A percentile compares a stretch with the other conserved stretches of the same genome.
phyloP scores from a whole-genome alignment of 1,140 invertebrate genomes.

The Cherax quadricarinatus region DNA sequence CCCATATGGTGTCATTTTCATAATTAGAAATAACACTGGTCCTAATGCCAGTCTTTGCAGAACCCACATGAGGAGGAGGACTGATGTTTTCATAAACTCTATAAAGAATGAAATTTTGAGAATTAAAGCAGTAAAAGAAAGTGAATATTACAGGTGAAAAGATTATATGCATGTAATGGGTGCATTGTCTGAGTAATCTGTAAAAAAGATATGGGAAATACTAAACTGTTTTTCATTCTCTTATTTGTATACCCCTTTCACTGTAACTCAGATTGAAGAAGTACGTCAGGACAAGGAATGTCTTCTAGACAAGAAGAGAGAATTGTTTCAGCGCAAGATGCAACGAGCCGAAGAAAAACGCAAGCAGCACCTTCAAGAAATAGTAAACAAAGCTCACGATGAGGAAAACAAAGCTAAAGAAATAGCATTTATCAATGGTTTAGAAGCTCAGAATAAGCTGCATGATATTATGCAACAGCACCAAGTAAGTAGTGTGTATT shows the following conservation, averaged over 20 bases:
- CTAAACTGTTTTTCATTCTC: too few species aligned
- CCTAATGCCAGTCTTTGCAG: too few species aligned
- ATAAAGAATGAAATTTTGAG: too few species aligned
- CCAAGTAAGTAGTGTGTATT: slow-evolving; percentile 77
- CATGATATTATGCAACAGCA: slow-evolving; percentile 91
- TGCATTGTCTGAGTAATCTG: too few species aligned
- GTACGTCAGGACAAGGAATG: slow-evolving; percentile 92
- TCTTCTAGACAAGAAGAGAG: slow-evolving; percentile 88
- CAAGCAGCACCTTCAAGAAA: slow-evolving; percentile 86
- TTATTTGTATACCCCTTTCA: neutral
- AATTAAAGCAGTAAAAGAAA: too few species aligned
- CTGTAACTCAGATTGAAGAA: slow-evolving; percentile 84
- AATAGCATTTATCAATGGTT: slow-evolving; percentile 97
- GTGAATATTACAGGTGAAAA: too few species aligned
- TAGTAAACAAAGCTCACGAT: slow-evolving; percentile 96
- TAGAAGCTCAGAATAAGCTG: slow-evolving; percentile 95
- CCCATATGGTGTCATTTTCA: too few species aligned
- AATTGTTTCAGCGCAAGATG: slow-evolving; percentile 90
- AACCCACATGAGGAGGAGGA: too few species aligned
- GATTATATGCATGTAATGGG: too few species aligned
- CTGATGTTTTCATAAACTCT: too few species aligned
- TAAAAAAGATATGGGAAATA: too few species aligned
- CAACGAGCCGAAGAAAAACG: slow-evolving; percentile 95
- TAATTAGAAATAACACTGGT: too few species aligned
- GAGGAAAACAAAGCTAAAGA: slow-evolving; percentile 98